Conservation (phyloP, 2,113 vertebrate genomes). For the Macrotis lagotis region DNA sequence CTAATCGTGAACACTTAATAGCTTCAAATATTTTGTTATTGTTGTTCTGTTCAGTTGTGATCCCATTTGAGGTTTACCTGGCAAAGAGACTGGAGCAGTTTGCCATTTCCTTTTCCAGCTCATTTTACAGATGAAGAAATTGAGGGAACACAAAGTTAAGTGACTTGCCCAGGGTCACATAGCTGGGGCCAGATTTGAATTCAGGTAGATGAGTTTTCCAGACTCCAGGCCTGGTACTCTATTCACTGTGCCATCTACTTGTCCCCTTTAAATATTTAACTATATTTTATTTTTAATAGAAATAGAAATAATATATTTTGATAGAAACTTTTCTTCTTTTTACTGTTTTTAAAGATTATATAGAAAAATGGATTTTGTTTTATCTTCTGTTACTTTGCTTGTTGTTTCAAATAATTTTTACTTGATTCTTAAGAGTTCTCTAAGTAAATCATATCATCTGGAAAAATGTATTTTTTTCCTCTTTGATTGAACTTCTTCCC, state of each 20-base stretch:
- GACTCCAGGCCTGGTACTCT: not conserved
- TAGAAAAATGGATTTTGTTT: not conserved
- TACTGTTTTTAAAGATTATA: not conserved
- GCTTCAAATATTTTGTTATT: not conserved
- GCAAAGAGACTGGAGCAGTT: not conserved
- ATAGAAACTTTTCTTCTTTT: not conserved
- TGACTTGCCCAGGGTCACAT: not conserved
- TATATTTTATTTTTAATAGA: not conserved
- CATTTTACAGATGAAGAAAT: not conserved
- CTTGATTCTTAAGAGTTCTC: not conserved
- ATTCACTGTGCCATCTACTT: not conserved
- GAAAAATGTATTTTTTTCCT: not conserved
- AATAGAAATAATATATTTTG: too few relatives aligned
- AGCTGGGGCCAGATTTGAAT: not conserved
- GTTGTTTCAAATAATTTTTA: not conserved
- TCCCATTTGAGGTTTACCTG: not conserved
- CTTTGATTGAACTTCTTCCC: not conserved
- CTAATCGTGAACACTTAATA: not conserved
- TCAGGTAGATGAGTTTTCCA: not conserved
- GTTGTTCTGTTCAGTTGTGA: not conserved
- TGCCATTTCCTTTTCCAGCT: not conserved
- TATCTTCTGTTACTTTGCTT: not conserved
- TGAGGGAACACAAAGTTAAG: not conserved
- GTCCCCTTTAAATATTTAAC: not conserved
- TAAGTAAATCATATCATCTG: not conserved